A percentile compares a stretch with the other conserved stretches of the same genome.
These are phyloP conservation scores for Antheraea mylitta DNA, from an alignment of 1,140 invertebrate genomes.

Conservation along the genomic window DNA sequence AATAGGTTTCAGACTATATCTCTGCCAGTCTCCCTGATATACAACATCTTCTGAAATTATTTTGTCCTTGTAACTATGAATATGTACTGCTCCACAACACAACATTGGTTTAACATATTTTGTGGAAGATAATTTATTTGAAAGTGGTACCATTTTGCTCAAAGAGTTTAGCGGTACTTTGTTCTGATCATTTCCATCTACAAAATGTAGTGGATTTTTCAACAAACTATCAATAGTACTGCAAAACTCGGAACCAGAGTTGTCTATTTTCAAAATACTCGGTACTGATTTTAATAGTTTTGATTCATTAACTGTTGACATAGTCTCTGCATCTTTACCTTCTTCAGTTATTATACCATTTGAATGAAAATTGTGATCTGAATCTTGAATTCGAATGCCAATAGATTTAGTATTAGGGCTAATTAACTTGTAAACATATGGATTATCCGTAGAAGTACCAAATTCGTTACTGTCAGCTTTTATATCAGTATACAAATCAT, in stretches of 20 bases:
- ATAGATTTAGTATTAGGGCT: slow-evolving; percentile 27
- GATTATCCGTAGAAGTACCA: slow-evolving; percentile 37
- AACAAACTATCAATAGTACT: slow-evolving; percentile 21
- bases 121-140: slow-evolving; percentile 23
- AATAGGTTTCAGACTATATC: slow-evolving; percentile 24
- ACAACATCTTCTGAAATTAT: slow-evolving; percentile 55
- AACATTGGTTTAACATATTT: slow-evolving; percentile 38
- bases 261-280: slow-evolving; percentile 29
- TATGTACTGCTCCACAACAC: slow-evolving; percentile 51
- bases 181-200: slow-evolving; percentile 26
- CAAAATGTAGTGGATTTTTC: slow-evolving; percentile 25
- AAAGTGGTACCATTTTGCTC: slow-evolving; percentile 26
- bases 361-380: slow-evolving; percentile 36
- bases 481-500: slow-evolving; percentile 31
- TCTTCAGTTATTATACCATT: slow-evolving; percentile 20
- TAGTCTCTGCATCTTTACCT: background rate
- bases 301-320: slow-evolving; percentile 22
- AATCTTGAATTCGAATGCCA: slow-evolving; percentile 58
- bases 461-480: slow-evolving; percentile 32
- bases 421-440: slow-evolving; percentile 16
- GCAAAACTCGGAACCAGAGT: slow-evolving; percentile 33
- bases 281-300: slow-evolving; percentile 28
- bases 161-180: slow-evolving; percentile 24
- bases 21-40: slow-evolving; percentile 65
- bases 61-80: slow-evolving; percentile 60